phyloP scores from a whole-genome alignment of 2,113 vertebrate genomes.

The Lepidothrix coronata region DNA sequence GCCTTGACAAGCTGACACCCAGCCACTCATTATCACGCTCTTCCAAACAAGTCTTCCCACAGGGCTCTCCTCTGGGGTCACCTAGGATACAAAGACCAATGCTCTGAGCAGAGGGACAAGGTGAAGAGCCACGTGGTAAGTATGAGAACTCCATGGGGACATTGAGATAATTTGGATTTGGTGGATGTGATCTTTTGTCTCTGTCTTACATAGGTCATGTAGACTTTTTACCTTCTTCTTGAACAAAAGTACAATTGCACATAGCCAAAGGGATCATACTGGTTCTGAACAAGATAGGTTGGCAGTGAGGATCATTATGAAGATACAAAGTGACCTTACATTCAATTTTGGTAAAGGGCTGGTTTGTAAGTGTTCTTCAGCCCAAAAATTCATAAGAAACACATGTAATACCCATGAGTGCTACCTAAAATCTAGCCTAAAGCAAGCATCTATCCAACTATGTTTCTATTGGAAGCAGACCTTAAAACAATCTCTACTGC shows the following conservation, averaged over 20 bases:
- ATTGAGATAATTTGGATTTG: background rate
- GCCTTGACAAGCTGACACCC: conserved; percentile 92
- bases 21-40: conserved; percentile 94
- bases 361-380: background rate
- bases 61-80: conserved; percentile 63
- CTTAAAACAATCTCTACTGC: background rate
- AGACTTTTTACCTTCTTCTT: background rate
- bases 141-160: background rate
- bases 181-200: background rate
- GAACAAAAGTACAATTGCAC: background rate
- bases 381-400: background rate
- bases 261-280: background rate
- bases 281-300: background rate
- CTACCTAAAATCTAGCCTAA: background rate
- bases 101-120: background rate
- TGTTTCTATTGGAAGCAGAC: background rate
- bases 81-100: conserved; percentile 69
- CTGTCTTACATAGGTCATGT: background rate
- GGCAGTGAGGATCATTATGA: background rate
- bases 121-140: background rate
- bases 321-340: background rate
- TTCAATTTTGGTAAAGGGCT: background rate
- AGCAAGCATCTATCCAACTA: background rate
- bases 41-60: conserved; percentile 87
- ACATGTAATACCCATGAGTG: background rate